These are phyloP conservation scores for Rattus norvegicus DNA, from an alignment of 2,113 vertebrate species.

Conservation along the genomic window GRCr8 NC_086019.1:185256001-185256500, in stretches of 20 bases:
- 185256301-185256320: not conserved
- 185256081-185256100: not conserved
- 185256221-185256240: not conserved
- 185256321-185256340: not conserved
- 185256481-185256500: not conserved
- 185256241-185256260: not conserved
- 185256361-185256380: not conserved
- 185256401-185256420: not conserved
- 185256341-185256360: not conserved
- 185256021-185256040: not conserved
- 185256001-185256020: not conserved
- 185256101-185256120: not conserved
- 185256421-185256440: constrained; percentile 49
- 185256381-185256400: not conserved
- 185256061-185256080: not conserved
- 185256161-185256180: not conserved
- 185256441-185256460: constrained; percentile 45
- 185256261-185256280: constrained; percentile 8
- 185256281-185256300: not conserved
- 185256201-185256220: not conserved
- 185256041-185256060: not conserved
- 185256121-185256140: not conserved
- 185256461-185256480: not conserved
- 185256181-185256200: not conserved
- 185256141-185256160: not conserved